Base-by-base conservation (phyloP, 2,113 vertebrate species). In the Salvelinus sp. region DNA sequence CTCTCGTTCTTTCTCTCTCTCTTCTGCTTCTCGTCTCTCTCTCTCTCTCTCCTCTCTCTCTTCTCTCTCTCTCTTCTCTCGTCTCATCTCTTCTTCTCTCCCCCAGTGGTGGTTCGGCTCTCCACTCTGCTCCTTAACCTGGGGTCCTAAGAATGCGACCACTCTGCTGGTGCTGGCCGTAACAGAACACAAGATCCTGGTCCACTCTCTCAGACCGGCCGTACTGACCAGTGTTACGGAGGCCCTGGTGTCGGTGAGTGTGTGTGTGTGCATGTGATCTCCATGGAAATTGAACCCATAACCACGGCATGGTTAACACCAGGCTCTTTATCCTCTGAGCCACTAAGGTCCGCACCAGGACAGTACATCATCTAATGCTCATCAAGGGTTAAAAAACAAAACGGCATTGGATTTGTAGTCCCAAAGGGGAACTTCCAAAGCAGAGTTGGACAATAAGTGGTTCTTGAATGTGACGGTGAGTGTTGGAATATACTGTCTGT, bases 201-300 rank as follows among this genome's bases (percentile, higher is more conserved):
- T 99, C 82, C 98, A 99, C 85, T 99, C 98, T 1, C 80, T 99
- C 65, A 94, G 98, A 27, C 98, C 98, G 4, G 98, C 97, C 12
- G 97, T 99, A 73, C 95, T 99, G 69, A 99, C 98, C 1, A 99
- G 98, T 79, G 97, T 99, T 74, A 97, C 98, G 2, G 98, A 99
- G 92, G 98, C 98, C 18, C 92, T 99, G 70, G 98, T 99, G 73
- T 99, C 97, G 78, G 98, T 99, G 90, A 95, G 98, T 93, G 72
- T 64, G 9, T 5, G 58, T 30, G 28, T 20, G 28, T n/a, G 4
- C 20, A 1, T 5, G 66, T 33, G 38, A 44, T 44, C 38, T 9
- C 38, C 38, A 1, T 16, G 25, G 14, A 67, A 27, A 33, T 25
- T 7, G 9, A 44, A 12, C 38, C 38, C 9, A 12, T 12, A 12